Evolutionary conservation across 2,888 invertebrate genomes (phyloP).

Genomic region (Norana najaformis): DNA sequence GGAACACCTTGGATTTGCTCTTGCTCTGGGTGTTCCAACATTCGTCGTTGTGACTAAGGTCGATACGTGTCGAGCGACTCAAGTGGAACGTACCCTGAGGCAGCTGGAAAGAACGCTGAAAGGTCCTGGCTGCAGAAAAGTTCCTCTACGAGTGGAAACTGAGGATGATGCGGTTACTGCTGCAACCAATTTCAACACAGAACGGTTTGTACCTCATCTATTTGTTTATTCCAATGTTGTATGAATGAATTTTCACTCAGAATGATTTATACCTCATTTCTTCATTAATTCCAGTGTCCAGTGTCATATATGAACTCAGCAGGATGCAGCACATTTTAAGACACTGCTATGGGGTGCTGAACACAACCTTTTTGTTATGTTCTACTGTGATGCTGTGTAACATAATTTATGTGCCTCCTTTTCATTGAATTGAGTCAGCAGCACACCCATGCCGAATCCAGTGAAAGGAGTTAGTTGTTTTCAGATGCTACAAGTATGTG

Average conservation of each 20-base stretch:
- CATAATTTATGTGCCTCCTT: neutral
- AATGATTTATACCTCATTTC: constrained; percentile 47
- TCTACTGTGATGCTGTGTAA: neutral
- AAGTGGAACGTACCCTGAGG: constrained; percentile 63
- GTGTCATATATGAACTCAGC: too few species aligned
- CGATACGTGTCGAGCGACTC: constrained; percentile 72
- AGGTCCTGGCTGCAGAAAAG: constrained; percentile 70
- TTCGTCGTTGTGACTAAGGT: constrained; percentile 92
- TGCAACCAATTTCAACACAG: constrained; percentile 70
- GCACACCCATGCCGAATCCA: neutral
- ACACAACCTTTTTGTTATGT: neutral
- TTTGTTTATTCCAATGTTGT: neutral
- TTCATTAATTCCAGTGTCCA: neutral
- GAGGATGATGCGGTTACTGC: constrained; percentile 78
- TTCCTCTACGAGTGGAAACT: constrained; percentile 71
- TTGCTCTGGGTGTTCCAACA: constrained; percentile 73
- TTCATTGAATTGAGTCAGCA: neutral
- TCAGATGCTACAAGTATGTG: too few species aligned
- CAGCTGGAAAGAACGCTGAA: constrained; percentile 70
- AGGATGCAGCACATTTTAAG: neutral
- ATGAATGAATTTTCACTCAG: constrained; percentile 69
- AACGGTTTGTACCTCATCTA: constrained; percentile 47
- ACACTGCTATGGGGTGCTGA: neutral
- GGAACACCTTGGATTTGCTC: constrained; percentile 82
- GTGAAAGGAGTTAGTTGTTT: too few species aligned